Evolutionary conservation across 2,797 vertebrate species (phyloP), one percentile per base, ranked within the genome.

Genomic region (Esox masquinongy): DNA sequence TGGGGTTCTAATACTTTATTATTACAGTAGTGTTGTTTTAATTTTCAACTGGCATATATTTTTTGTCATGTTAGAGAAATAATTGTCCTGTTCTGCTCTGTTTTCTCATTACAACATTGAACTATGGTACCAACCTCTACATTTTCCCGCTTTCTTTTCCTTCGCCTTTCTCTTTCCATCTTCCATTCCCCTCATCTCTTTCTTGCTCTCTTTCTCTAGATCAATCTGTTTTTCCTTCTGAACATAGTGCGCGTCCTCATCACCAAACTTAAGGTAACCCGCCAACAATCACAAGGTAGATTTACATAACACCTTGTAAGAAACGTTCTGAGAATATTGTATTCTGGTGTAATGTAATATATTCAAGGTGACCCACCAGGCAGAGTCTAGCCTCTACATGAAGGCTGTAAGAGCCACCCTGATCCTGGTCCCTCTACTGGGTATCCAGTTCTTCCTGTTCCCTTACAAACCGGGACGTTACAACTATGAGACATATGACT

Each of bases 301-400:
- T 61, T 61, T 61, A 9, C 0, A 4, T 11, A 3, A 61, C 19
- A 24, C 11, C 4, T 4, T 5, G 56, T 61, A 61, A 61, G 0
- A 61, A 14, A 26, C 11, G 11, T 12, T 24, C 56, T 61, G 1
- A 61, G 6, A 61, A 61, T 11, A 11, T 24, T 61, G 22, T 5
- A 61, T 61, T 61, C 9, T 47, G 43, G 5, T 1, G 2, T 14
- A 14, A 47, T 14, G 43, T 39, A 39, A 12, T 61, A 12, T 61
- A 61, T 61, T 24, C 2, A 24, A 97, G 69, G 97, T 99, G 78
- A 99, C 97, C 0, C 97, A 99, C 89, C 97, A 97, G 84, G 97
- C 97, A 0, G 97, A 99, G 87, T 97, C 96, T 85, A 97, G 96
- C 82, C 95, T 99, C 5, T 99, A 99, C 91, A 99, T 99, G 97